Base-by-base conservation (phyloP, 64 coral and sea anemone species). In the Stichodactyla mertensii region DNA sequence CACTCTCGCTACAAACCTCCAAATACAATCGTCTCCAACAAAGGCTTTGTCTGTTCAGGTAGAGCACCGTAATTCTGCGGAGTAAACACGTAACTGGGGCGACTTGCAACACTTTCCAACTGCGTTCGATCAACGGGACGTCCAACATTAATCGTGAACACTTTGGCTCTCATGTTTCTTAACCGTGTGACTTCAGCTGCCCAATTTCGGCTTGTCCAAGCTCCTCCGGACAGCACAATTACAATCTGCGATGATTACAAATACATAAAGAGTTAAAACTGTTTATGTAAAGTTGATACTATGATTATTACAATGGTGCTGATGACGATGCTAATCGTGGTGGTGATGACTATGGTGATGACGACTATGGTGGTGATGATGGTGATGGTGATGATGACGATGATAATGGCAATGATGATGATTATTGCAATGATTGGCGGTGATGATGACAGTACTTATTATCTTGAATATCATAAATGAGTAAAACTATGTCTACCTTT, bases 121-220 rank as follows among this genome's bases (percentile, higher is more conserved):
- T 85, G 54, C 1, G 83, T 15, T 28, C 60, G 55, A 51, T 85
- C 16, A 28, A 58, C 27, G 12, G 55, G 55, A 61, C 83, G 14
- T 45, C 89, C 93, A 88, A 95, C n/a, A 26, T 58, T 70, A 60
- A 91, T 79, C 45, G 82, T 84, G 61, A 88, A 88, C n/a, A 91
- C 86, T 15, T 95, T 86, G 8, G 86, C 93, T 19, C 79, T 81
- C 26, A 53, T 55, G 36, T 8, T 20, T 53, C 52, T 52, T 18
- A 81, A 19, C 69, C 11, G n/a, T 10, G 69, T 13, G 12, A 9
- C 24, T 74, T 31, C 22, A 7, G 24, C 69, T 7, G 69, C 24
- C 69, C n/a, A 27, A 31, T 10, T 26, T 74, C 23, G 24, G 10
- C 24, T 31, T 12, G 8, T 31, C 69, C 69, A 74, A 4, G n/a